Base-by-base conservation (phyloP, 2,888 invertebrate species). In the Eupithecia dodoneata region DNA sequence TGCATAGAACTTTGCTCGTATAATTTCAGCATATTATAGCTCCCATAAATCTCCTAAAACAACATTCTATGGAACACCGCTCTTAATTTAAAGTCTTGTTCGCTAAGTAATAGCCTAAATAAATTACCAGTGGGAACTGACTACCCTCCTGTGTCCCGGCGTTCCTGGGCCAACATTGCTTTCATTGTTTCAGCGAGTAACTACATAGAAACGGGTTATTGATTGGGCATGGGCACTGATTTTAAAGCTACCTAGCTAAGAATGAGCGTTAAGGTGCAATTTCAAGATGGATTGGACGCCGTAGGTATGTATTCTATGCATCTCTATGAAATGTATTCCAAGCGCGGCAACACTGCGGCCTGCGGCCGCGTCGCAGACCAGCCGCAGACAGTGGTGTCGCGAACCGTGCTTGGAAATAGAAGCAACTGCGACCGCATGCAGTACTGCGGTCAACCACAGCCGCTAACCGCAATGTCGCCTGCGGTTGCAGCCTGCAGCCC, bases 31-130 rank as follows among this genome's bases (percentile, higher is more conserved):
- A 63, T 63, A 63, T 63, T 63, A 63, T 63, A 63, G 63, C 63
- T 4, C 10, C 63, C 12, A 63, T 63, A 63, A 63, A 63, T 63
- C 59, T 59, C 12, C 30, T 10, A 63, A 63, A 63, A 30, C 63
- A 63, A 30, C 30, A 45, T 70, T 55, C 5, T 70, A n/a, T 75
- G 78, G 78, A 69, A 18, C 41, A 72, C 75, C 70, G 63, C n/a
- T 76, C 49, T 76, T 73, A 81, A 71, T 67, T 13, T 55, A 73
- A 79, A 77, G 76, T 79, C 72, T 71, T 75, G 63, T 72, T 69
- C 74, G 75, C 70, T 72, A 79, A 77, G 77, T 77, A 81, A 76
- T 76, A 73, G 76, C 79, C 65, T 82, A 77, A 79, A 80, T 82
- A 81, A 82, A 81, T 81, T 76, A 82, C 73, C 45, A 42, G 71